phyloP scores from a whole-genome alignment of 1,140 invertebrate genomes.

The Cyclargus thomasi region DNA sequence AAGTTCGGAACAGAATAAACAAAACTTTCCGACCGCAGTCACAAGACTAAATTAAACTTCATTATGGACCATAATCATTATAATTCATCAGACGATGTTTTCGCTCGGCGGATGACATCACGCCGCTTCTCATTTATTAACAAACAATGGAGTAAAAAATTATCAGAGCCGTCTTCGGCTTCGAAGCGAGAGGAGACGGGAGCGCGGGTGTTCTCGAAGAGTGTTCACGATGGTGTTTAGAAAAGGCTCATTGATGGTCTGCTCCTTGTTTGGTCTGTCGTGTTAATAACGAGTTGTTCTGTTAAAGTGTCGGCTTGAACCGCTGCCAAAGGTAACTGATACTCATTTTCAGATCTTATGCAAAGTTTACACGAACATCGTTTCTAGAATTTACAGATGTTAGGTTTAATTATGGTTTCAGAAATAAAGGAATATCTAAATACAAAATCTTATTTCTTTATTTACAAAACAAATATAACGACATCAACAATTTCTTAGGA shows the following conservation, averaged over 20 bases:
- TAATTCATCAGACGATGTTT: slow-evolving; percentile 1
- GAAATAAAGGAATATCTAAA: too few relatives aligned
- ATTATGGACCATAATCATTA: slow-evolving; percentile 2
- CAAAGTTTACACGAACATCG: neutral
- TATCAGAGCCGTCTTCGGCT: slow-evolving; percentile 18
- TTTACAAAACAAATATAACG: too few relatives aligned
- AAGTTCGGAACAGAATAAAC: neutral
- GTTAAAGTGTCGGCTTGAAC: slow-evolving; percentile 5
- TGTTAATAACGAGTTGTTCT: neutral
- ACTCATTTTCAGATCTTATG: neutral
- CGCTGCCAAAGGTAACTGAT: neutral
- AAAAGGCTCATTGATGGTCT: neutral
- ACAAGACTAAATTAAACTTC: slow-evolving; percentile 2
- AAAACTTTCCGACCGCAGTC: neutral
- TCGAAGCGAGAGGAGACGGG: neutral
- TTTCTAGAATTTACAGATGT: neutral
- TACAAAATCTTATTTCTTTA: too few relatives aligned
- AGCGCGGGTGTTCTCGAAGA: too few relatives aligned
- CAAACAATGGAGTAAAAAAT: slow-evolving; percentile 25
- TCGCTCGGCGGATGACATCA: slow-evolving; percentile 29
- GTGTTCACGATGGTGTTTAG: neutral
- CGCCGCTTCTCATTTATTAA: slow-evolving; percentile 26
- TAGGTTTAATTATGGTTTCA: neutral
- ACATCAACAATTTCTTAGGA: too few relatives aligned
- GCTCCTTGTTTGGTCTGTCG: neutral